phyloP scores from a whole-genome alignment of 2,113 vertebrate species.

The Zapornia atra region DNA sequence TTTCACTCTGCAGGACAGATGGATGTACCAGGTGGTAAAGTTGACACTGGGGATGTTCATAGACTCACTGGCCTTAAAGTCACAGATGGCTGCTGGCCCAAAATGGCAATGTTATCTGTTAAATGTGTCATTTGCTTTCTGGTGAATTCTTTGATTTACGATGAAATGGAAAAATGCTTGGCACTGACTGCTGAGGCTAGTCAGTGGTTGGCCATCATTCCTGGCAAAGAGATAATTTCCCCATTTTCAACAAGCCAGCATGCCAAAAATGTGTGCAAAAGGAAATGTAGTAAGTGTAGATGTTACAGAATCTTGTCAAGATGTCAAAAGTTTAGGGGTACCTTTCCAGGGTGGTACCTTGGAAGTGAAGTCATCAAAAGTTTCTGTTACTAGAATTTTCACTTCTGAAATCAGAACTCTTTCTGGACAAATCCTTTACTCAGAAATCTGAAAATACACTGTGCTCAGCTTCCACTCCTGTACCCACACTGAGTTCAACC shows the following conservation, averaged over 20 bases:
- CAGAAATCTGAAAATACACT: background rate
- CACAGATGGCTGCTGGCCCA: background rate
- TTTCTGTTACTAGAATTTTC: background rate
- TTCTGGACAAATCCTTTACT: background rate
- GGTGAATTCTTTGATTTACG: background rate
- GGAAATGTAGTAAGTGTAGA: background rate
- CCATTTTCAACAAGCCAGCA: background rate
- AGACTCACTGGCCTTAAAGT: background rate
- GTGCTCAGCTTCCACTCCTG: background rate
- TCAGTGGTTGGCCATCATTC: background rate
- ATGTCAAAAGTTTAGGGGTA: background rate
- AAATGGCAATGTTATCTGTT: background rate
- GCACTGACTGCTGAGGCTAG: background rate
- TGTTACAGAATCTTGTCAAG: background rate
- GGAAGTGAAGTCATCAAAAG: background rate
- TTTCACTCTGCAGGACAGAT: background rate
- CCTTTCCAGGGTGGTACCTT: background rate
- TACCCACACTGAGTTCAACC: background rate
- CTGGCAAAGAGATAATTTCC: background rate
- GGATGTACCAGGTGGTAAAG: background rate
- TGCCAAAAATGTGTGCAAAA: background rate
- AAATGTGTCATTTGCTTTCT: background rate
- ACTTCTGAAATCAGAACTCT: background rate
- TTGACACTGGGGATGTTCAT: background rate
- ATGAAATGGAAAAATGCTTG: background rate